These are phyloP conservation scores for Dryobotodes eremita DNA, from an alignment of 2,888 invertebrate genomes.

Conservation along the genomic window DNA sequence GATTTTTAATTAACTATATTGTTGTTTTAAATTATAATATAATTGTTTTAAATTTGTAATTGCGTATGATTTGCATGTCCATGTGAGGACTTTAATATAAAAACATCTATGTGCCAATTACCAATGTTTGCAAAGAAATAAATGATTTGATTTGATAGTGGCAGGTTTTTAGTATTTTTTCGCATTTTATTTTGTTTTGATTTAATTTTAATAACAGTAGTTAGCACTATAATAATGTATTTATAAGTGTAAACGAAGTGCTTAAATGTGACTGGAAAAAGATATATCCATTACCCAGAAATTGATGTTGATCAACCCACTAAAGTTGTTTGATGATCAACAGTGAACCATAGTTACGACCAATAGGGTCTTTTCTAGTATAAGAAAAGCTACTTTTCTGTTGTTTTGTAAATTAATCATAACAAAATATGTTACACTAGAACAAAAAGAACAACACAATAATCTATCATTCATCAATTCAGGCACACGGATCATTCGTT, in stretches of 20 bases:
- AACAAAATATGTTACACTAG: not conserved
- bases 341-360: not conserved
- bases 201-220: too few relatives aligned
- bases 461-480: slow-evolving; percentile 49
- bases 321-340: not conserved
- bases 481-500: slow-evolving; percentile 36
- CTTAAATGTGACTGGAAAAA: not conserved
- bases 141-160: too few relatives aligned
- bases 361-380: not conserved
- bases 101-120: too few relatives aligned
- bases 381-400: not conserved
- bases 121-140: too few relatives aligned
- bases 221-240: too few relatives aligned
- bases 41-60: too few relatives aligned
- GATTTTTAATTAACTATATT: too few relatives aligned
- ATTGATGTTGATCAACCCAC: not conserved
- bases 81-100: too few relatives aligned
- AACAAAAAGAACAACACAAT: slow-evolving; percentile 15
- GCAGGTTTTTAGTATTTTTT: too few relatives aligned
- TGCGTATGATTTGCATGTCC: too few relatives aligned
- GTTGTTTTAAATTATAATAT: too few relatives aligned
- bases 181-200: too few relatives aligned
- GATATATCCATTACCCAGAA: not conserved
- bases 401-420: not conserved
- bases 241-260: not conserved